Evolutionary conservation across 2,888 invertebrate species (phyloP).

Genomic region (Drosophila gaucha): DNA sequence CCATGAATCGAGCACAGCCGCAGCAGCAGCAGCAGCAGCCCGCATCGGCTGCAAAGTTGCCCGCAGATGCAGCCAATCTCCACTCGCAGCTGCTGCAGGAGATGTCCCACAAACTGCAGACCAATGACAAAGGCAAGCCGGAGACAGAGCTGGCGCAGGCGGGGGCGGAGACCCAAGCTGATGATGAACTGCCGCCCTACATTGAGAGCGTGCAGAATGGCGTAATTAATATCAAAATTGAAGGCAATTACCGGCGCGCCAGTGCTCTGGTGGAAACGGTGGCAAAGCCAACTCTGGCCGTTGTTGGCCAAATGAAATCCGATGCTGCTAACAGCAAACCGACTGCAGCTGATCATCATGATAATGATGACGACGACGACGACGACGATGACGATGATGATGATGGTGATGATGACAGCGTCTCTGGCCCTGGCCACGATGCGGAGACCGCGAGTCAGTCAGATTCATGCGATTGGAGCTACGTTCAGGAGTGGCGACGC

Average conservation of each 20-base stretch:
- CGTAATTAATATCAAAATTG: constrained; percentile 87
- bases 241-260: constrained; percentile 87
- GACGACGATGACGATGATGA: constrained; percentile 58
- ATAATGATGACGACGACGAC: constrained; percentile 43
- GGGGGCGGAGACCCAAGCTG: constrained; percentile 24
- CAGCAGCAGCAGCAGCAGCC: constrained; percentile 37
- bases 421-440: constrained; percentile 82
- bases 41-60: constrained; percentile 20
- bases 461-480: constrained; percentile 89
- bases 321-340: constrained; percentile 49
- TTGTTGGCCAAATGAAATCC: constrained; percentile 74
- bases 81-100: constrained; percentile 72
- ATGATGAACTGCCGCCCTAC: constrained; percentile 85
- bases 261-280: constrained; percentile 87
- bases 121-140: constrained; percentile 42
- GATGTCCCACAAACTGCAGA: constrained; percentile 73
- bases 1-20: constrained; percentile 83
- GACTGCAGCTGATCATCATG: constrained; percentile 49
- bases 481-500: constrained; percentile 89
- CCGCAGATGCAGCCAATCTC: constrained; percentile 50
- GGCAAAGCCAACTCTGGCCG: constrained; percentile 79
- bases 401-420: constrained; percentile 67
- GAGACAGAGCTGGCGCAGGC: constrained; percentile 3
- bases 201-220: constrained; percentile 85
- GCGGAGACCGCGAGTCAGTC: constrained; percentile 80